Evolutionary conservation across 2,113 vertebrate species (phyloP).

Genomic region (Dipodomys merriami): DNA sequence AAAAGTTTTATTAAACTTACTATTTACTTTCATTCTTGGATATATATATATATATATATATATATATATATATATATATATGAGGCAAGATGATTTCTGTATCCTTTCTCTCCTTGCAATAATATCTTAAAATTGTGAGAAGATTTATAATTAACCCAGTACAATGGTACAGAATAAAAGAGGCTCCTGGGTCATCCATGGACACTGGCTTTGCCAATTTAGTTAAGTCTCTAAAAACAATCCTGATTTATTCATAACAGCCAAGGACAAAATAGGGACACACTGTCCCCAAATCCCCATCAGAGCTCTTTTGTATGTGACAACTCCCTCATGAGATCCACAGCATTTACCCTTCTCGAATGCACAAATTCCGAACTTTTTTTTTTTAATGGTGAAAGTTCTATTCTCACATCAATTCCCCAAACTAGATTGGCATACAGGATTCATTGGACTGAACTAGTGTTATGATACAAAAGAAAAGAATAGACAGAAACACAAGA

Average conservation of each 20-base stretch:
- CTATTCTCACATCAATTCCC: neutral
- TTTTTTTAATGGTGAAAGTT: neutral
- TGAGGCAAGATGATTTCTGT: neutral
- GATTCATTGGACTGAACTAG: neutral
- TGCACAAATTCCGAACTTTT: neutral
- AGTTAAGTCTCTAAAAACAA: neutral
- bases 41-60: conserved; percentile 21
- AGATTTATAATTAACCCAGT: neutral
- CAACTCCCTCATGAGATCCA: neutral
- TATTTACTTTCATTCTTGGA: neutral
- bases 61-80: conserved; percentile 13
- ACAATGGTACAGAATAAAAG: neutral
- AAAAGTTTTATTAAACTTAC: neutral
- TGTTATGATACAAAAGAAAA: neutral
- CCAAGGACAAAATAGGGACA: neutral
- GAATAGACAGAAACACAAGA: neutral
- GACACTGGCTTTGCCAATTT: neutral
- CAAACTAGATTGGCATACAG: neutral
- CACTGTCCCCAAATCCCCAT: neutral
- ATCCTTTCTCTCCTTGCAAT: neutral
- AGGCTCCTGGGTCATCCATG: neutral
- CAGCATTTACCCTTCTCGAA: neutral
- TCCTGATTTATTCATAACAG: neutral
- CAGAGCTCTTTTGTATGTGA: neutral
- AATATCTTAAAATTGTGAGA: neutral